phyloP scores from a whole-genome alignment of 2,113 vertebrate genomes.

The Bagarius yarrelli region DNA sequence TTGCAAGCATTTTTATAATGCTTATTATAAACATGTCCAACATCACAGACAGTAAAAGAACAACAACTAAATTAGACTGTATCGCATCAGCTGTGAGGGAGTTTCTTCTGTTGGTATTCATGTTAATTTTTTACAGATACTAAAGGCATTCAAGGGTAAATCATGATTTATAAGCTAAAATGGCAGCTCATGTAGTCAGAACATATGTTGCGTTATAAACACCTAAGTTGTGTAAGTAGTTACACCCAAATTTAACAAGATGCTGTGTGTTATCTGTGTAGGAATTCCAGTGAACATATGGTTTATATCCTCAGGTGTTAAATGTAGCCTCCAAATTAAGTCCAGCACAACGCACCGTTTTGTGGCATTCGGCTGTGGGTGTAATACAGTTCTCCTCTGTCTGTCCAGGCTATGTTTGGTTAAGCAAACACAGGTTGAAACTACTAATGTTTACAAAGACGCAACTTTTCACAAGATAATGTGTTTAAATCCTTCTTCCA shows the following conservation, averaged over 20 bases:
- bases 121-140: neutral
- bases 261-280: neutral
- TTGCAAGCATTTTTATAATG: too few species aligned
- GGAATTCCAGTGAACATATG: neutral
- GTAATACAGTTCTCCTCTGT: neutral
- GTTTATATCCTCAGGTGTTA: neutral
- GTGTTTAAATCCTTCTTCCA: slow-evolving; percentile 5
- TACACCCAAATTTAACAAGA: neutral
- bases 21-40: neutral
- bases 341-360: neutral
- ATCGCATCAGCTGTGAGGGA: neutral
- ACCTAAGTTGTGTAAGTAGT: neutral
- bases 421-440: neutral
- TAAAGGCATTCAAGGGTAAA: neutral
- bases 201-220: too few species aligned
- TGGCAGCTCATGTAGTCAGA: too few species aligned
- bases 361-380: neutral
- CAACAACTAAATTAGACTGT: neutral
- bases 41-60: neutral
- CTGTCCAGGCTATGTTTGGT: slow-evolving; percentile 3
- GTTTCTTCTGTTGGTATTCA: neutral
- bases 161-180: neutral
- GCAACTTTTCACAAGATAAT: neutral
- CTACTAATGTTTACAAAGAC: neutral
- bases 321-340: neutral